Percentiles rank a stretch among this genome's conserved stretches.
Evolutionary conservation across 2,888 invertebrate genomes (phyloP).

Genomic region (Cheilosia scutellata): DNA sequence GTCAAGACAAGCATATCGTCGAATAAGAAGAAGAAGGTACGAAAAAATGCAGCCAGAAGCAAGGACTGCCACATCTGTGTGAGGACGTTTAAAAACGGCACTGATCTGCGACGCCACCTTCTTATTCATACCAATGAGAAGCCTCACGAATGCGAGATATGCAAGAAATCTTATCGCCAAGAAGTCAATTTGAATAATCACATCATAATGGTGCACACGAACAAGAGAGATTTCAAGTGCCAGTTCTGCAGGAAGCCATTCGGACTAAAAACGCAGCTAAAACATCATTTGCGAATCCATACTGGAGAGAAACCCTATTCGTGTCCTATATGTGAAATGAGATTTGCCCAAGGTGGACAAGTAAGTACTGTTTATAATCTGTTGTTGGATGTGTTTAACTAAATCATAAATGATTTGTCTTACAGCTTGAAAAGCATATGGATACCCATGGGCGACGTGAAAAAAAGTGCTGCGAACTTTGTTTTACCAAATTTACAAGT

Average conservation of each 20-base stretch:
- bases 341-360: slow-evolving; percentile 90
- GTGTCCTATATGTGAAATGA: slow-evolving; percentile 87
- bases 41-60: slow-evolving; percentile 79
- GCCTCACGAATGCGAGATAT: slow-evolving; percentile 87
- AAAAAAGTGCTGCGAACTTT: slow-evolving; percentile 89
- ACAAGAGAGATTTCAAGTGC: slow-evolving; percentile 86
- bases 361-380: slow-evolving; percentile 82
- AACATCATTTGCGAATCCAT: slow-evolving; percentile 90
- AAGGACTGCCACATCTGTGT: slow-evolving; percentile 87
- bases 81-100: slow-evolving; percentile 87
- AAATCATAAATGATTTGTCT: slow-evolving; percentile 10
- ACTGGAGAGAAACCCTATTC: slow-evolving; percentile 89
- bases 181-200: slow-evolving; percentile 88
- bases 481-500: slow-evolving; percentile 89
- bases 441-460: slow-evolving; percentile 87
- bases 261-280: slow-evolving; percentile 90
- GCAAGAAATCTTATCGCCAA: slow-evolving; percentile 87
- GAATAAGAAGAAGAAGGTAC: slow-evolving; percentile 69
- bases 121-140: slow-evolving; percentile 88
- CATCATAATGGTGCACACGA: slow-evolving; percentile 82
- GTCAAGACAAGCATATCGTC: slow-evolving; percentile 29
- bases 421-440: slow-evolving; percentile 87
- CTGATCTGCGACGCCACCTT: slow-evolving; percentile 88
- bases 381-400: not conserved
- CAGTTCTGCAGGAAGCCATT: slow-evolving; percentile 91